These are phyloP conservation scores for Drosophila jambulina DNA, from an alignment of 1,140 invertebrate genomes.

Conservation along the genomic window DNA sequence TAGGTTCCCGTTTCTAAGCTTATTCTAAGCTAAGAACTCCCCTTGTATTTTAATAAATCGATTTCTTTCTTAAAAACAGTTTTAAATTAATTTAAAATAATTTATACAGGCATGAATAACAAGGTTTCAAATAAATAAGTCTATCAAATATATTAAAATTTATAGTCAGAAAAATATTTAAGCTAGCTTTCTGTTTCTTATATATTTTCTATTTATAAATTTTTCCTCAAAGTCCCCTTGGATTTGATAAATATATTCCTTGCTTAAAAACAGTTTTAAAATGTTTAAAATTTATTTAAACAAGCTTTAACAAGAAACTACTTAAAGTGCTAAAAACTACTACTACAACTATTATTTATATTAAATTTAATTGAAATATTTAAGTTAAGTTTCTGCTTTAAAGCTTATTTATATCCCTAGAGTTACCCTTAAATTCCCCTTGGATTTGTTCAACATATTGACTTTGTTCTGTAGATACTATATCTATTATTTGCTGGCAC, in stretches of 20 bases:
- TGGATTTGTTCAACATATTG: slow-evolving; percentile 15
- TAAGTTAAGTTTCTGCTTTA: neutral
- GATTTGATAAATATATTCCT: too few species aligned
- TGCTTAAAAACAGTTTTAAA: too few species aligned
- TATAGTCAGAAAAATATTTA: neutral
- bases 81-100: neutral
- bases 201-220: too few species aligned
- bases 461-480: slow-evolving; percentile 20
- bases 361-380: neutral
- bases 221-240: too few species aligned
- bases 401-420: neutral
- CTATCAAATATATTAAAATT: neutral
- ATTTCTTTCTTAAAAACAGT: neutral
- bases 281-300: too few species aligned
- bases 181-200: neutral
- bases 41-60: too few species aligned
- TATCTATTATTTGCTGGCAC: slow-evolving; percentile 16
- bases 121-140: rapidly evolving
- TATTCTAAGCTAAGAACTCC: too few species aligned
- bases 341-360: too few species aligned
- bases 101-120: rapidly evolving
- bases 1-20: rapidly evolving
- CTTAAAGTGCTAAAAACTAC: too few species aligned
- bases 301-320: too few species aligned
- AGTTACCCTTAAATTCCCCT: neutral